Base-by-base conservation (phyloP, 2,888 invertebrate species). In the Lacanobia wlatinum region DNA sequence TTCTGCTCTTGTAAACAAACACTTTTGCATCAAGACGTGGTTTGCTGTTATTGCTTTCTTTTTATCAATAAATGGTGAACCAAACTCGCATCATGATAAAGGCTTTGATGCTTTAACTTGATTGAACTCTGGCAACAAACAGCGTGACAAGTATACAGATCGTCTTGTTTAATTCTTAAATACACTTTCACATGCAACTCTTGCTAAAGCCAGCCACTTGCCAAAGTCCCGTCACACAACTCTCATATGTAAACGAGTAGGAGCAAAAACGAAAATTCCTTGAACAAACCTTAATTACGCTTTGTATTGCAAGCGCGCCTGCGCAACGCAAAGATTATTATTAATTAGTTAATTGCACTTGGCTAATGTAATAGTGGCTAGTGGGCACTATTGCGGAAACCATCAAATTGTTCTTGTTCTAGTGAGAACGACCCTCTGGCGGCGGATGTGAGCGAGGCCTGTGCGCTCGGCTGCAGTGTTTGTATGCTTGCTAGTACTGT, bases 341-440 rank as follows among this genome's bases (percentile, higher is more conserved):
- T 85, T 89, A 89, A 91, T 90, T 90, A 88, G 87, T 85, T 90
- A 90, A 90, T 90, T 89, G 84, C 87, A 83, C 85, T 88, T 87
- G 87, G 89, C 91, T 91, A 91, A 85, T 78, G 87, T 89, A 79
- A 83, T 72, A 78, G 77, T 90, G 89, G 67, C 46, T 72, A 78
- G 77, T 90, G 89, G 67, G 52, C 69, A 83, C 69, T 90, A 87
- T 92, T 88, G 89, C 91, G 93, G 94, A 94, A 94, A 91, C 90
- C 87, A 91, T 87, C 90, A 91, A 93, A 92, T 92, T 87, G 89
- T 92, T 92, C 88, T 92, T 92, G 90, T 92, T 91, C 87, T 82
- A 92, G 93, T 94, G 93, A 93, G 95, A 95, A 94, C 92, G 94
- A 92, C 94, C 94, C 93, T 94, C 93, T 87, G 84, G 90, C 94